Conservation (phyloP, 2,113 vertebrate genomes). For the Cottus gobio region DNA sequence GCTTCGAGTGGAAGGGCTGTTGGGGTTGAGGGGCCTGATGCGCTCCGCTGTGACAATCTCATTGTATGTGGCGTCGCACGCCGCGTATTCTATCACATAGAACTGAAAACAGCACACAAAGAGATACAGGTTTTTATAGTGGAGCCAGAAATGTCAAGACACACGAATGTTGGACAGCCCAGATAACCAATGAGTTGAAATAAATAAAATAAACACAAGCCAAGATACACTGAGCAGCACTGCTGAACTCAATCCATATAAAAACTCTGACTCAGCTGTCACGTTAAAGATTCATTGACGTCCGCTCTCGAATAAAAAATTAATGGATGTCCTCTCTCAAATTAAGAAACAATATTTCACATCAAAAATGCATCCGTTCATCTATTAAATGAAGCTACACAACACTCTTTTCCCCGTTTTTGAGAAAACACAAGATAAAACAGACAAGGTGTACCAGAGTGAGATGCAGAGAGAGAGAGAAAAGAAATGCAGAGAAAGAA, state of each 20-base stretch:
- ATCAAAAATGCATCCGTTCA: background rate
- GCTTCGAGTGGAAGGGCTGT: slow-evolving; percentile 86
- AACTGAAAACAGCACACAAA: slow-evolving; percentile 79
- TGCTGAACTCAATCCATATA: background rate
- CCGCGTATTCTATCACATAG: slow-evolving; percentile 94
- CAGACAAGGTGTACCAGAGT: background rate
- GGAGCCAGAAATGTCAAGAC: background rate
- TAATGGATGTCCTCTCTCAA: background rate
- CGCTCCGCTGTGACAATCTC: slow-evolving; percentile 93
- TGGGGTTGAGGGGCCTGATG: slow-evolving; percentile 92
- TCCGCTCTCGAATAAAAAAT: background rate
- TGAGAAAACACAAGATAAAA: background rate
- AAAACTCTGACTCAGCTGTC: background rate
- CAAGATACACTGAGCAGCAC: background rate
- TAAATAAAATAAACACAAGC: too few relatives aligned
- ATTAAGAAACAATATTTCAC: background rate
- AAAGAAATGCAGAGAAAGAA: background rate
- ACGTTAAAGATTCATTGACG: background rate
- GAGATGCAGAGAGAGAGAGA: background rate
- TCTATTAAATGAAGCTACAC: background rate
- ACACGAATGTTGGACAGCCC: background rate
- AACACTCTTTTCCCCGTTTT: background rate
- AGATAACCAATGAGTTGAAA: background rate
- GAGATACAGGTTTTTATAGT: slow-evolving; percentile 6
- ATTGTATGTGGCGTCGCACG: slow-evolving; percentile 93